phyloP scores from a whole-genome alignment of 2,113 vertebrate genomes.

The Colius striatus region DNA sequence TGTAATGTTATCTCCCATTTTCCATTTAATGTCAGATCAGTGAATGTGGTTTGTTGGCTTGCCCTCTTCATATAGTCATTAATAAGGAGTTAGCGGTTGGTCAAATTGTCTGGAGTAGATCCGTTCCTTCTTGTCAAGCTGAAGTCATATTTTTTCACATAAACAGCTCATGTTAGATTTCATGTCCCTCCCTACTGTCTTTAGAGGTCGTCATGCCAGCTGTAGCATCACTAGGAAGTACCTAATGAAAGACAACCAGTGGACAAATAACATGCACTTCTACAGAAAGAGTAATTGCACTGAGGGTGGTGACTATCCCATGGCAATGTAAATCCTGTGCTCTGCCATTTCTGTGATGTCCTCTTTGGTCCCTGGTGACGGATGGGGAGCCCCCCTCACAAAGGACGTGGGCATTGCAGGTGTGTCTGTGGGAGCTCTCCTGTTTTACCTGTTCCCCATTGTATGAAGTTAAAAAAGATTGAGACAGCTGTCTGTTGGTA shows the following conservation, averaged over 20 bases:
- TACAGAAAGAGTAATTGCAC: accelerated
- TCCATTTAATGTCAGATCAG: background rate
- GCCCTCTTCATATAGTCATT: background rate
- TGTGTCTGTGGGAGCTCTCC: background rate
- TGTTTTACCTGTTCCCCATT: background rate
- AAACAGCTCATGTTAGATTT: background rate
- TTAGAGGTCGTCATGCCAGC: background rate
- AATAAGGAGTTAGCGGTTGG: background rate
- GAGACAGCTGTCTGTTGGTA: background rate
- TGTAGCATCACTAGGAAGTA: background rate
- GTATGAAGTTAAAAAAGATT: background rate
- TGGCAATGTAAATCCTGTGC: background rate
- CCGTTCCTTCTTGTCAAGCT: background rate
- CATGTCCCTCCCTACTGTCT: background rate
- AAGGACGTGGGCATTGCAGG: background rate
- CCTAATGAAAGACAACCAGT: background rate
- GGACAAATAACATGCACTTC: background rate
- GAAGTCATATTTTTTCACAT: background rate
- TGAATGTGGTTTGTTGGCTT: background rate
- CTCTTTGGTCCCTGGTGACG: accelerated
- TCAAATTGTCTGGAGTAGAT: background rate
- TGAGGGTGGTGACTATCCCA: background rate
- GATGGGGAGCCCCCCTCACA: accelerated
- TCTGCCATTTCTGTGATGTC: background rate
- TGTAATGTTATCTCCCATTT: background rate